phyloP scores from a whole-genome alignment of 2,113 vertebrate genomes.

The Amphiprion ocellaris region DNA sequence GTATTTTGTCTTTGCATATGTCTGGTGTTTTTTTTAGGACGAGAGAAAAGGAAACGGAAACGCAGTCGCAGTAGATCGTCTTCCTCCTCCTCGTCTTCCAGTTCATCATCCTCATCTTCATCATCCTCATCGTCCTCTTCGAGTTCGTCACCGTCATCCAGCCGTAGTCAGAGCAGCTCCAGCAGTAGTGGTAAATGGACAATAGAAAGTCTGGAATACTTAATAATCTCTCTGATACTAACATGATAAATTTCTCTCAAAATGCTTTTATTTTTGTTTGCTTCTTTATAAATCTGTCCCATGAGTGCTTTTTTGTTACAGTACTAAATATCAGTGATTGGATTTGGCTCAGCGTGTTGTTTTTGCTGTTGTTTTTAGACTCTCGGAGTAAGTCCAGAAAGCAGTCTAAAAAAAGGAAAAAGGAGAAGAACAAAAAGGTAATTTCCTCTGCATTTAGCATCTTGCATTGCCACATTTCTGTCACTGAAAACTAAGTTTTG shows the following conservation, averaged over 20 bases:
- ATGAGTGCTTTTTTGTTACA: background rate
- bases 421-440: constrained; percentile 93
- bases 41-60: constrained; percentile 87
- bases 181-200: constrained; percentile 85
- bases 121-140: constrained; percentile 81
- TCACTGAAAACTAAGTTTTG: background rate
- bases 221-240: background rate
- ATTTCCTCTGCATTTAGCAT: background rate
- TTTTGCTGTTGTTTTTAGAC: constrained; percentile 69
- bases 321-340: background rate
- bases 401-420: constrained; percentile 89
- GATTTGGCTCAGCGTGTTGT: background rate
- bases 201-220: background rate
- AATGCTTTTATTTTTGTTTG: background rate
- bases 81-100: constrained; percentile 84
- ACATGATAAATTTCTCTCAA: no score
- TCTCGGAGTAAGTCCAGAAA: constrained; percentile 87
- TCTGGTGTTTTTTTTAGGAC: constrained; percentile 70
- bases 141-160: constrained; percentile 77
- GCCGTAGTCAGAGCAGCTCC: constrained; percentile 72
- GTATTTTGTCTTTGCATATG: background rate
- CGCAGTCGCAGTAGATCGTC: constrained; percentile 88
- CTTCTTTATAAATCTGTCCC: background rate
- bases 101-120: constrained; percentile 78
- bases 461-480: background rate